Evolutionary conservation across 2,797 vertebrate species (phyloP).

Genomic region (Gallirallus australis): DNA sequence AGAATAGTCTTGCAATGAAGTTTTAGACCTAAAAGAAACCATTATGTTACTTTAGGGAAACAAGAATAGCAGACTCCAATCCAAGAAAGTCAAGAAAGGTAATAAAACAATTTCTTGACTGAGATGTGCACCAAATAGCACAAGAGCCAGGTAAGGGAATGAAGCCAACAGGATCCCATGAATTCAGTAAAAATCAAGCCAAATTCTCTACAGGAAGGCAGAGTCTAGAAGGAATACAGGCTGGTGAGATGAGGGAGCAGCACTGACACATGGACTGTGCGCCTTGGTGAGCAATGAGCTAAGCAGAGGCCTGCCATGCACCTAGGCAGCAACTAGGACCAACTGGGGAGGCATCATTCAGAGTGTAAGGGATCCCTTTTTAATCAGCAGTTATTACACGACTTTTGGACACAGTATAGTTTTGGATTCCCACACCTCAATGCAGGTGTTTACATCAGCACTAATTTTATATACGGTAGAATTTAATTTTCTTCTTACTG

Average conservation of each 20-base stretch:
- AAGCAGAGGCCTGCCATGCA: background rate
- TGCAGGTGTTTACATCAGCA: too few relatives aligned
- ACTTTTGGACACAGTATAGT: accelerated
- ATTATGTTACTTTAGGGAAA: background rate
- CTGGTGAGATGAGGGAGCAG: accelerated
- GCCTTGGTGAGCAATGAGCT: background rate
- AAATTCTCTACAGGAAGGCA: background rate
- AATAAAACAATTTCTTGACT: background rate
- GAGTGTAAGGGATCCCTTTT: background rate
- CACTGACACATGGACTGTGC: accelerated
- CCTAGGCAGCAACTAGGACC: background rate
- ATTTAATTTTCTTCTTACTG: background rate
- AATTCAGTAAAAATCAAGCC: background rate
- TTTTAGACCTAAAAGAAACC: background rate
- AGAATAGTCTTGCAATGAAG: background rate
- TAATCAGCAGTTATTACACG: background rate
- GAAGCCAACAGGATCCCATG: accelerated
- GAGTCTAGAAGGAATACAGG: background rate
- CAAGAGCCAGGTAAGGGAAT: accelerated
- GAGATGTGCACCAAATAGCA: background rate
- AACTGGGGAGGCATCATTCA: accelerated
- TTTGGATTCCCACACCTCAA: background rate
- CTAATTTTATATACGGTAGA: background rate
- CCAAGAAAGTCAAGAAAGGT: background rate
- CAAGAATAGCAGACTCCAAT: background rate